Conservation (phyloP, 2,888 invertebrate species). For the Lithophane socia region DNA sequence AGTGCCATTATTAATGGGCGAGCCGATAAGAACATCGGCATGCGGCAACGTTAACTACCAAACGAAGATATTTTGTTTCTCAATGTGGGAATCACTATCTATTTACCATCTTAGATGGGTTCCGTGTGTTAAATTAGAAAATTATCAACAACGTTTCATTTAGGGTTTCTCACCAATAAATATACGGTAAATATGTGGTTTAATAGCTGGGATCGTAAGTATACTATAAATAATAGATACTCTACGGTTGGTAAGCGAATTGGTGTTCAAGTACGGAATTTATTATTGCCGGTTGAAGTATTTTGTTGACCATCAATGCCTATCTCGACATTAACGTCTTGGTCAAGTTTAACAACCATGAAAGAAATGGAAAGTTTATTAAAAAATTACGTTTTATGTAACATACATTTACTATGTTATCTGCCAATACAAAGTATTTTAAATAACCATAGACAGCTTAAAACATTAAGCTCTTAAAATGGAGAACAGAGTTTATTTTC, state of each 20-base stretch:
- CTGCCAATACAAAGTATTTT: slow-evolving; percentile 3
- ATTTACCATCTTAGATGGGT: slow-evolving; percentile 62
- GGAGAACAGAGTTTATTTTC: slow-evolving; percentile 47
- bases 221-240: neutral
- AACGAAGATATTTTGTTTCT: slow-evolving; percentile 74
- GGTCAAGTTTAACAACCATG: neutral
- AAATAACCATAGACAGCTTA: slow-evolving; percentile 16
- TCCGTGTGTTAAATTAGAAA: slow-evolving; percentile 59
- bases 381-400: neutral
- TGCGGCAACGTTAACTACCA: slow-evolving; percentile 72
- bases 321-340: slow-evolving; percentile 1
- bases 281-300: slow-evolving; percentile 7
- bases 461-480: slow-evolving; percentile 38
- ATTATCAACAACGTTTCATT: slow-evolving; percentile 56
- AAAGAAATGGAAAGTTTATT: neutral
- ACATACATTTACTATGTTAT: neutral
- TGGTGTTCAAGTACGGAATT: slow-evolving; percentile 8
- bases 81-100: slow-evolving; percentile 72
- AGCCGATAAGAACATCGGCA: slow-evolving; percentile 75
- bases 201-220: neutral
- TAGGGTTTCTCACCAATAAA: slow-evolving; percentile 26
- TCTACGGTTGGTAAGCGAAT: neutral
- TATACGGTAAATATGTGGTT: neutral
- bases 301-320: neutral
- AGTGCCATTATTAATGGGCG: slow-evolving; percentile 79